A percentile compares a stretch with the other conserved stretches of the same genome.
phyloP scores from a whole-genome alignment of 2,797 vertebrate genomes.

The Synaphobranchus kaupii region DNA sequence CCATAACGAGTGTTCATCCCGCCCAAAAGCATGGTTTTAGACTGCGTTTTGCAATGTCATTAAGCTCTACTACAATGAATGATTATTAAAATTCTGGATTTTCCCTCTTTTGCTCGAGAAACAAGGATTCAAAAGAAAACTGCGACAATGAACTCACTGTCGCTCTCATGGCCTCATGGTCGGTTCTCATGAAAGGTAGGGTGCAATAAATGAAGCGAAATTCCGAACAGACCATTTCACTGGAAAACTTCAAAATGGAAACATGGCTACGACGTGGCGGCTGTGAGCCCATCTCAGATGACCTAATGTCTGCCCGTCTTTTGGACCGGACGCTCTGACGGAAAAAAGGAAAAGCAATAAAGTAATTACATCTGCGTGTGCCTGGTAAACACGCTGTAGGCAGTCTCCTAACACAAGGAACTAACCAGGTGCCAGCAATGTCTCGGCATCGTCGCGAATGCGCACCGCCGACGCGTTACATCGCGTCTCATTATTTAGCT shows the following conservation, averaged over 20 bases:
- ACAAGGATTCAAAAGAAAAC: not conserved
- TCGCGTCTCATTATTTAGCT: not conserved
- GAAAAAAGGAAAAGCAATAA: not conserved
- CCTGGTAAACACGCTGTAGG: not conserved
- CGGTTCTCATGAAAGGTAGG: not conserved
- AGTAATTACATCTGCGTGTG: constrained; percentile 4
- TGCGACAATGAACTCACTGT: not conserved
- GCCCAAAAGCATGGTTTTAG: not conserved
- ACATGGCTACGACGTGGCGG: not conserved
- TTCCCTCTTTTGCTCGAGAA: not conserved
- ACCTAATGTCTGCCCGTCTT: not conserved
- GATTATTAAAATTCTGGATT: not conserved
- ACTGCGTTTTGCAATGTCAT: not conserved
- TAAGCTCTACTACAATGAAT: not conserved
- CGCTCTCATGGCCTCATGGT: not conserved
- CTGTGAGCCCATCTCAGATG: not conserved
- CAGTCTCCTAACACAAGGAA: not conserved
- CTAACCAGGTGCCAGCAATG: not conserved
- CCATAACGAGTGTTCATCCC: not conserved
- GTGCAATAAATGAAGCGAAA: not conserved
- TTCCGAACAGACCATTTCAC: not conserved
- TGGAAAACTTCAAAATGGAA: not conserved
- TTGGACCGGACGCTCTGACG: not conserved
- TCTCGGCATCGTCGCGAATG: not conserved
- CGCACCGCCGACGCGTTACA: not conserved